These are phyloP conservation scores for Phrynocephalus guinanensis DNA, from an alignment of 2,797 vertebrate genomes.

Conservation along the genomic window DNA sequence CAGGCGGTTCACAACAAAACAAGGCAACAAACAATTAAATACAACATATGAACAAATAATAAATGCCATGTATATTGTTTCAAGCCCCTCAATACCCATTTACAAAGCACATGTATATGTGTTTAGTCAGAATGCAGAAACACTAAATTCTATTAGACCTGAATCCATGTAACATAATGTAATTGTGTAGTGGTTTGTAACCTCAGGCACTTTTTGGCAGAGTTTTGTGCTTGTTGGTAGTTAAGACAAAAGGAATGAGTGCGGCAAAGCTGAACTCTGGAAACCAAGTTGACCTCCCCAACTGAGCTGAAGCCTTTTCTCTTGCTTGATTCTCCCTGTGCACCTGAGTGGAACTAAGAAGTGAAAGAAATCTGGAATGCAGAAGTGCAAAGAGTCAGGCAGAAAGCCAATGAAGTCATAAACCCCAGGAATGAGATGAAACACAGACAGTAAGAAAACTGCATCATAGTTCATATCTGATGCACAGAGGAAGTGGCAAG, in stretches of 20 bases:
- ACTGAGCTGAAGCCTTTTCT: slow-evolving; percentile 37
- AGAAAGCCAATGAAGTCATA: slow-evolving; percentile 33
- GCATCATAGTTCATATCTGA: neutral
- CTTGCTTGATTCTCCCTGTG: slow-evolving; percentile 39
- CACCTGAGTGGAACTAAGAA: slow-evolving; percentile 59
- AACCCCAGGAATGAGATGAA: neutral
- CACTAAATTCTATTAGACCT: neutral
- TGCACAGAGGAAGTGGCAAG: neutral
- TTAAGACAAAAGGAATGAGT: slow-evolving; percentile 12
- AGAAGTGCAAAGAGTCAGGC: slow-evolving; percentile 34
- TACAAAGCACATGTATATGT: neutral
- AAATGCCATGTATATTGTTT: slow-evolving; percentile 35
- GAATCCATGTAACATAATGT: too few relatives aligned
- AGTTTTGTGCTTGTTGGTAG: neutral
- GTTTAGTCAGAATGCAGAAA: neutral
- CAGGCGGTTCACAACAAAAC: too few relatives aligned
- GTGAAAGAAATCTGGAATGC: slow-evolving; percentile 57
- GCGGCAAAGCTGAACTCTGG: slow-evolving; percentile 14
- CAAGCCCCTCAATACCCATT: neutral
- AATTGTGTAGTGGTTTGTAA: neutral
- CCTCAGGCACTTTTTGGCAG: neutral
- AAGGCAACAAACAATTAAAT: too few relatives aligned
- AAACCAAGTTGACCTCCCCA: slow-evolving; percentile 25
- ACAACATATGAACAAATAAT: too few relatives aligned
- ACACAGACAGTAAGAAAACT: neutral